phyloP scores from a whole-genome alignment of 2,113 vertebrate genomes.

The Apteryx mantelli region DNA sequence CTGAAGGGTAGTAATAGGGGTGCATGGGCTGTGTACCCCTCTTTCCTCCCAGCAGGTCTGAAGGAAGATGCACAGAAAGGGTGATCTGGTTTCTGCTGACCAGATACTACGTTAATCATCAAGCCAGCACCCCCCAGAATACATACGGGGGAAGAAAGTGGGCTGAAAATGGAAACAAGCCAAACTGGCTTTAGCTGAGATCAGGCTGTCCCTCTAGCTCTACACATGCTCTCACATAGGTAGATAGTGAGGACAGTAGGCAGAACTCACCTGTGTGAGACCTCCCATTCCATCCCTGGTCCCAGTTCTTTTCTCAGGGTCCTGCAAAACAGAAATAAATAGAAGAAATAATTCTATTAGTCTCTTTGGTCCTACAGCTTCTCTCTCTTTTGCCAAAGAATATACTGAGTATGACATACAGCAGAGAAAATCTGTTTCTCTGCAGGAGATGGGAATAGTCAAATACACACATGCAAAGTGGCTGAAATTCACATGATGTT shows the following conservation, averaged over 20 bases:
- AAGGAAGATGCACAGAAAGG: not conserved
- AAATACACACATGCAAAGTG: not conserved
- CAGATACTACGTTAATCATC: not conserved
- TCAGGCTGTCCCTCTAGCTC: not conserved
- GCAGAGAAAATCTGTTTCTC: not conserved
- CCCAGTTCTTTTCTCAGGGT: not conserved
- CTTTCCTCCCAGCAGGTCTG: not conserved
- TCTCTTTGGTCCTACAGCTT: not conserved
- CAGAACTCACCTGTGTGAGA: not conserved
- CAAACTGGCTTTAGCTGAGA: not conserved
- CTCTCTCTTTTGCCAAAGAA: not conserved
- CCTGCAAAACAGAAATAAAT: not conserved
- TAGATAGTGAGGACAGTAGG: fast-evolving
- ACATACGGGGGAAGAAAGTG: fast-evolving
- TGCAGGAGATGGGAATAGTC: not conserved
- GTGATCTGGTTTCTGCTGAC: not conserved
- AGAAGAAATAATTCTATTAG: not conserved
- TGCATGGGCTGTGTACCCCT: fast-evolving
- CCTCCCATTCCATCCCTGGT: not conserved
- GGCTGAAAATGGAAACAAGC: not conserved
- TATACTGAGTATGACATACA: not conserved
- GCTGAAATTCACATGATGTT: not conserved
- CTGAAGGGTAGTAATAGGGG: not conserved
- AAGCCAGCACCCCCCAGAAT: not conserved
- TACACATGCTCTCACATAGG: not conserved